Conservation (phyloP, 1,140 invertebrate genomes). For the Euwallacea similis region DNA sequence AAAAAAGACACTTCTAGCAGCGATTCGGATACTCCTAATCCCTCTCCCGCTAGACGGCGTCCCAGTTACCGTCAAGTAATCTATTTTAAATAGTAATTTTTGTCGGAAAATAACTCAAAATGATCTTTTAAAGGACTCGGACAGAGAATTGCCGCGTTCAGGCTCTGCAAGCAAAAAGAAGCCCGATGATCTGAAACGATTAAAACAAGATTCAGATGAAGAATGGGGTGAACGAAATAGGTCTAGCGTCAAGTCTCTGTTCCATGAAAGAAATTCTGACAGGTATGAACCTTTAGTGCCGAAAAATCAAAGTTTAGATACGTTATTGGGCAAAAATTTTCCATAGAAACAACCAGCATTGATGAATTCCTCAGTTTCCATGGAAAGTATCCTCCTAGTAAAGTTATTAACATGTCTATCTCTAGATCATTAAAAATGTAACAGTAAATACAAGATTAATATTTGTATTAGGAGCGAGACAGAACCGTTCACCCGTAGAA, state of each 20-base stretch:
- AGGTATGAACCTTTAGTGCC: neutral
- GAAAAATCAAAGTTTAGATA: too few relatives aligned
- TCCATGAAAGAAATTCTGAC: constrained; percentile 39
- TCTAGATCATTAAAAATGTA: too few relatives aligned
- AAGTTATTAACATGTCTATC: too few relatives aligned
- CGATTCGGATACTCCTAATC: constrained; percentile 42
- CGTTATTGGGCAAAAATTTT: too few relatives aligned
- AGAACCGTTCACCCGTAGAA: constrained; percentile 25
- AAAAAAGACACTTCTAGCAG: constrained; percentile 42
- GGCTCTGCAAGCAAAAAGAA: constrained; percentile 25
- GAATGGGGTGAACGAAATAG: constrained; percentile 48
- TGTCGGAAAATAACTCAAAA: neutral
- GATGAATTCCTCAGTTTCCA: too few relatives aligned
- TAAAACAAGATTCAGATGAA: constrained; percentile 43
- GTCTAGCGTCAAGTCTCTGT: constrained; percentile 40
- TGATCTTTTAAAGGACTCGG: constrained; percentile 24
- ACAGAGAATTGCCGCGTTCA: constrained; percentile 16
- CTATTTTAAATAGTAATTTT: constrained; percentile 1
- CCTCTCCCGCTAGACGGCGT: constrained; percentile 24
- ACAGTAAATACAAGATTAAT: too few relatives aligned
- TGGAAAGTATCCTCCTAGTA: too few relatives aligned
- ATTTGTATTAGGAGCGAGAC: constrained; percentile 11
- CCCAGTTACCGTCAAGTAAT: constrained; percentile 26
- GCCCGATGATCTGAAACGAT: constrained; percentile 40
- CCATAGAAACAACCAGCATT: too few relatives aligned